A percentile compares a stretch with the other conserved stretches of the same genome.
phyloP scores from a whole-genome alignment of 2,113 vertebrate species.

The Gymnocephalus cernua region DNA sequence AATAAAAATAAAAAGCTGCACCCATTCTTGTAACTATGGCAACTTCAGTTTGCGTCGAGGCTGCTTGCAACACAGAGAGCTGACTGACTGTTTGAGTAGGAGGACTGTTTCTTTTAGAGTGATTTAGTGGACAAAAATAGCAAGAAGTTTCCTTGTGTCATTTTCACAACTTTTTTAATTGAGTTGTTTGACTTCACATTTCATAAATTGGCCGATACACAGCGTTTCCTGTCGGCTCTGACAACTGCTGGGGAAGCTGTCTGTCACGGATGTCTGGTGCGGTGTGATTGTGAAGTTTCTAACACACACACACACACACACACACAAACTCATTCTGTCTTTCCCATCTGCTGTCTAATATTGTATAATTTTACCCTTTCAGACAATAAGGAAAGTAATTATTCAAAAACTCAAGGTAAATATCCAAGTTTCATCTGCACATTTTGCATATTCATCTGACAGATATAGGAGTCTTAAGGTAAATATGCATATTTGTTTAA shows the following conservation, averaged over 20 bases:
- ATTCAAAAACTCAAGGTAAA: conserved; percentile 23
- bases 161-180: conserved; percentile 8
- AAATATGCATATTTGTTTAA: conserved; percentile 53
- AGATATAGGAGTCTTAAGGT: background rate
- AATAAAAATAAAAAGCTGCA: background rate
- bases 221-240: conserved; percentile 8
- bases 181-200: conserved; percentile 5
- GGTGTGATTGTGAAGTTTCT: conserved; percentile 35
- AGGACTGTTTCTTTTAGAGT: background rate
- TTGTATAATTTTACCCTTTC: conserved; percentile 13
- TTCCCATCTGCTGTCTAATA: background rate
- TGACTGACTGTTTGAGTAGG: background rate
- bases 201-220: background rate
- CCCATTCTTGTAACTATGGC: conserved; percentile 46
- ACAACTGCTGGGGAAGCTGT: conserved; percentile 44
- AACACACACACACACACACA: background rate
- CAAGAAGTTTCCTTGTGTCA: background rate
- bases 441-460: background rate
- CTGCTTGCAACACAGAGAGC: background rate
- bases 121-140: background rate
- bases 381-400: conserved; percentile 16
- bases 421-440: background rate
- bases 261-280: conserved; percentile 68
- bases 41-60: conserved; percentile 25
- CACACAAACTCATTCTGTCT: background rate